Conservation (phyloP, 2,888 invertebrate species). For the Acleris cristana region DNA sequence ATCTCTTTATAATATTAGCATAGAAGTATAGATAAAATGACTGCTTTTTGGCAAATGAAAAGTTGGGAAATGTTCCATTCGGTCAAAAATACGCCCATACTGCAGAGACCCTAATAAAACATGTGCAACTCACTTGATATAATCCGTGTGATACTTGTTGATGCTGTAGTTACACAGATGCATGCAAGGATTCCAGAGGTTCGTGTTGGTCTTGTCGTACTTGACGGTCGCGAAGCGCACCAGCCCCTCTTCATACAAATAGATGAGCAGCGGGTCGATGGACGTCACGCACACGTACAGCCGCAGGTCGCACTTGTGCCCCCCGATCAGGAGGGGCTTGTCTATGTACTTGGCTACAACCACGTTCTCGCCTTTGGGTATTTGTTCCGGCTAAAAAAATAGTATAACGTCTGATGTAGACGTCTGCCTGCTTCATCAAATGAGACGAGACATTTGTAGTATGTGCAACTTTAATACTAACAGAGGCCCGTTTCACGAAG, state of each 20-base stretch:
- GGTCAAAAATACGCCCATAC: too few species aligned
- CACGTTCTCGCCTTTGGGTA: conserved; percentile 94
- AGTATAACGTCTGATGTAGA: neutral
- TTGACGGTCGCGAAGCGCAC: conserved; percentile 98
- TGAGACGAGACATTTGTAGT: too few species aligned
- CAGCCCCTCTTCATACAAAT: conserved; percentile 97
- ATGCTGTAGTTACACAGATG: conserved; percentile 99
- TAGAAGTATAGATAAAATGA: too few species aligned
- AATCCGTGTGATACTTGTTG: conserved; percentile 98
- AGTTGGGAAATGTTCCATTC: too few species aligned
- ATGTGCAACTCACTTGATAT: conserved; percentile 90
- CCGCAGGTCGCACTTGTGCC: conserved; percentile 98
- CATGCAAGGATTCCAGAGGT: conserved; percentile 97
- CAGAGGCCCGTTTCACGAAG: too few species aligned
- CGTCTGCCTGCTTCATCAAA: too few species aligned
- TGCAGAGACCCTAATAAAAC: too few species aligned
- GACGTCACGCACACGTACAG: conserved; percentile 97
- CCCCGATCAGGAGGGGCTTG: conserved; percentile 93
- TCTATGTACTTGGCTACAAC: conserved; percentile 95
- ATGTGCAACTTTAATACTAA: too few species aligned
- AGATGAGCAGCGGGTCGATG: conserved; percentile 96
- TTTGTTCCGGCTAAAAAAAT: conserved; percentile 91
- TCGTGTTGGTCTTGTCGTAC: conserved; percentile 95
- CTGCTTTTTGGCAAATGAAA: too few species aligned
- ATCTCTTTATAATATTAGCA: too few species aligned